Evolutionary conservation across 2,888 invertebrate genomes (phyloP).

Genomic region (Metellina segmentata): DNA sequence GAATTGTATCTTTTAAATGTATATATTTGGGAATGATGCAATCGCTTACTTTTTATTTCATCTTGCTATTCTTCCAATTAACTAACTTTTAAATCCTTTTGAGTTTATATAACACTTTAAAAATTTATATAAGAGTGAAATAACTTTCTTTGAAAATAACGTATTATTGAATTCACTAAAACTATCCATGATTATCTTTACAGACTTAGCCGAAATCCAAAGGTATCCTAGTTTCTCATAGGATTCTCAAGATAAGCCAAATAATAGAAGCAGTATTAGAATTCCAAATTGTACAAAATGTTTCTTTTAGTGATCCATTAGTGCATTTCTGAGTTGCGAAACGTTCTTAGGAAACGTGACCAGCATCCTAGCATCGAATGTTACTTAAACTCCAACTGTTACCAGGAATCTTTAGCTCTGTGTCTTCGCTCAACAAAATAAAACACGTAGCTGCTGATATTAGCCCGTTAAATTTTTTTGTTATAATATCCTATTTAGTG

Average conservation of each 20-base stretch:
- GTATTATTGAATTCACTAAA: too few relatives aligned
- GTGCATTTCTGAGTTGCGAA: slow-evolving; percentile 21
- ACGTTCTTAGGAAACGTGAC: slow-evolving; percentile 29
- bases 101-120: too few relatives aligned
- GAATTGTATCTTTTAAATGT: too few relatives aligned
- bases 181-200: too few relatives aligned
- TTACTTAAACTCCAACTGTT: slow-evolving; percentile 27
- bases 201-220: too few relatives aligned
- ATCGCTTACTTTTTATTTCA: too few relatives aligned
- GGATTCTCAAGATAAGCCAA: background rate
- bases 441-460: slow-evolving; percentile 37
- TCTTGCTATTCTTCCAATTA: too few relatives aligned
- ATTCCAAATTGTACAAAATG: slow-evolving; percentile 27
- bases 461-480: background rate
- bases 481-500: slow-evolving; percentile 41
- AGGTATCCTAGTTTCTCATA: background rate
- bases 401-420: slow-evolving; percentile 8
- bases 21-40: too few relatives aligned
- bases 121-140: too few relatives aligned
- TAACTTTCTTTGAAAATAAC: too few relatives aligned
- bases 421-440: slow-evolving; percentile 11
- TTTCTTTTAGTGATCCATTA: slow-evolving; percentile 44
- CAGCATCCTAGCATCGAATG: background rate
- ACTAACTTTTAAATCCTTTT: too few relatives aligned
- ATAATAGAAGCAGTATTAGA: slow-evolving; percentile 9